Base-by-base conservation (phyloP, 2,797 vertebrate species). In the Pelodytes ibericus region DNA sequence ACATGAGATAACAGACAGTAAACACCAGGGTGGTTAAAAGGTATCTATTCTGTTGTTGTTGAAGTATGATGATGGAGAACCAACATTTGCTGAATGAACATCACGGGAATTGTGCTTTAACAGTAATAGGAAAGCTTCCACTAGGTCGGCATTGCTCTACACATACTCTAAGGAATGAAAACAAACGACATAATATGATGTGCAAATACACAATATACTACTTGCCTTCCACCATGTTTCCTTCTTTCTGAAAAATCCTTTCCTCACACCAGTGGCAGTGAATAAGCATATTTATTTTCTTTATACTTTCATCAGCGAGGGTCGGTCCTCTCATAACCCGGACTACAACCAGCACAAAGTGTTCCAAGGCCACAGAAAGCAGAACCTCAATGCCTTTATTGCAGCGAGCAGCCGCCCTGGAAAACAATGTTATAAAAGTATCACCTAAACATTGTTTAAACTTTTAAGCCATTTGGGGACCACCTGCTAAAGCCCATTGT, bases 241-340 rank as follows among this genome's bases (percentile, higher is more conserved):
- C 92, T 30, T 87, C 92, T 72, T 91, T 96, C 81, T 96, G 93
- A 85, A 99, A 99, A 61, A 95, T 89, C 62, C 97, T 92, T 87
- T 98, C 97, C 86, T 98, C 97, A 7, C 97, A 99, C 97, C 97
- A 99, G 87, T 97, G 96, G 78, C 97, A 99, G 76, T 99, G 97
- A 81, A 98, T 89, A 67, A 99, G 93, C 70, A 93, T 94, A 0
- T 91, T 91, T 5, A 99, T 85, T 86, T 93, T 95, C 88, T 93
- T 95, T 16, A 89, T 83, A 0, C 94, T 90, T 74, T 97, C 93
- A 41, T 99, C 97, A 0, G 97, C 97, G 79, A 94, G 93, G 0
- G 92, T 88, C 0, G 97, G 94, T 11, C 97, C 96, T 36, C 97
- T 85, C 67, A 98, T 84, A 75, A 98, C 95, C 78, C 96, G 89